Conservation (phyloP, 2,888 invertebrate species). For the Latrodectus hesperus region DNA sequence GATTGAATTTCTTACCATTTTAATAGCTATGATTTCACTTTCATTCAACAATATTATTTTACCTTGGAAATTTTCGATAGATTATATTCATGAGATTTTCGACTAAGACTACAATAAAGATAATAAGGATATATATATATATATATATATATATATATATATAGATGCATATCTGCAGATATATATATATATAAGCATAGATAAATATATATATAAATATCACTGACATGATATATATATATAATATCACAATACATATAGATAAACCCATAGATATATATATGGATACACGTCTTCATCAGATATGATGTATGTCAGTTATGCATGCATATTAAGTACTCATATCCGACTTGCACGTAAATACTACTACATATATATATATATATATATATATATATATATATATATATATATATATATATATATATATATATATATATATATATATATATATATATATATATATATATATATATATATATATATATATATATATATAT, state of each 20-base stretch:
- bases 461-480: slow-evolving; percentile 1
- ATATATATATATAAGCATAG: not conserved
- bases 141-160: slow-evolving; percentile 1
- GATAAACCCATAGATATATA: not conserved
- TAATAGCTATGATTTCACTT: too few relatives aligned
- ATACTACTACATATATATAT: not conserved
- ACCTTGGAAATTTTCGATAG: too few relatives aligned
- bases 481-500: not conserved
- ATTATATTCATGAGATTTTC: too few relatives aligned
- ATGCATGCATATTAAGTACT: too few relatives aligned
- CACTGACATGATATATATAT: too few relatives aligned
- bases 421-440: not conserved
- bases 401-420: not conserved
- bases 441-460: slow-evolving; percentile 1
- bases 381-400: slow-evolving; percentile 1
- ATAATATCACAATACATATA: too few relatives aligned
- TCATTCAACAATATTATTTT: too few relatives aligned
- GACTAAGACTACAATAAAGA: not conserved
- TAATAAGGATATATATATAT: not conserved
- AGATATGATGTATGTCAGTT: too few relatives aligned
- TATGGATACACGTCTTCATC: too few relatives aligned
- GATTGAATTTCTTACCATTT: too few relatives aligned
- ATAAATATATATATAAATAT: not conserved
- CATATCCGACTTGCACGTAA: too few relatives aligned
- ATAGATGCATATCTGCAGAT: not conserved